Evolutionary conservation across 2,888 invertebrate genomes (phyloP).

Genomic region (Nowickia ferox): DNA sequence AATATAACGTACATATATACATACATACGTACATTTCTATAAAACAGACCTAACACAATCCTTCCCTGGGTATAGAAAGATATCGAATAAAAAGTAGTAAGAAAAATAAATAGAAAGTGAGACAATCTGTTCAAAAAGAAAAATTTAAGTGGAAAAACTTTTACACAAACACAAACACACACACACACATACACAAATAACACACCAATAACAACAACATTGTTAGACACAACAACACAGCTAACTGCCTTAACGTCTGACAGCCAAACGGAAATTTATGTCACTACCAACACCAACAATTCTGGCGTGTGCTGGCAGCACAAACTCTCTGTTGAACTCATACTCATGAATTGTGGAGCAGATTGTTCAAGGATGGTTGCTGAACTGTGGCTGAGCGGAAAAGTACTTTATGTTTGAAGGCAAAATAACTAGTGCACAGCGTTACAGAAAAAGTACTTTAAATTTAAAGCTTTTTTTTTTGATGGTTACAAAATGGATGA

Average conservation of each 20-base stretch:
- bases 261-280: slow-evolving; percentile 67
- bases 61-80: slow-evolving; percentile 6
- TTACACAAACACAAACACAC: slow-evolving; percentile 37
- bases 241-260: slow-evolving; percentile 60
- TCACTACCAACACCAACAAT: slow-evolving; percentile 69
- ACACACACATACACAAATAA: background rate
- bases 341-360: background rate
- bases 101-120: slow-evolving; percentile 68
- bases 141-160: slow-evolving; percentile 42
- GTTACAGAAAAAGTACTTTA: slow-evolving; percentile 18
- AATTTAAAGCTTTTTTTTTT: background rate
- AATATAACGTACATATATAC: background rate
- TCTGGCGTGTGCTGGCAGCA: background rate
- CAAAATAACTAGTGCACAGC: background rate
- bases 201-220: slow-evolving; percentile 17
- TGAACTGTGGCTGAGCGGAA: slow-evolving; percentile 39
- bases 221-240: slow-evolving; percentile 35
- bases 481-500: too few species aligned
- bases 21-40: slow-evolving; percentile 1
- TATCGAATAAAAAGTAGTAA: slow-evolving; percentile 34
- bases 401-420: slow-evolving; percentile 24
- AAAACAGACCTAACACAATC: slow-evolving; percentile 64
- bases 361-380: slow-evolving; percentile 44
- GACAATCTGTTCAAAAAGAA: slow-evolving; percentile 67
- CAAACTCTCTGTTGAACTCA: background rate